phyloP scores from a whole-genome alignment of 1,140 invertebrate genomes.

The Caenorhabditis briggsae region DNA sequence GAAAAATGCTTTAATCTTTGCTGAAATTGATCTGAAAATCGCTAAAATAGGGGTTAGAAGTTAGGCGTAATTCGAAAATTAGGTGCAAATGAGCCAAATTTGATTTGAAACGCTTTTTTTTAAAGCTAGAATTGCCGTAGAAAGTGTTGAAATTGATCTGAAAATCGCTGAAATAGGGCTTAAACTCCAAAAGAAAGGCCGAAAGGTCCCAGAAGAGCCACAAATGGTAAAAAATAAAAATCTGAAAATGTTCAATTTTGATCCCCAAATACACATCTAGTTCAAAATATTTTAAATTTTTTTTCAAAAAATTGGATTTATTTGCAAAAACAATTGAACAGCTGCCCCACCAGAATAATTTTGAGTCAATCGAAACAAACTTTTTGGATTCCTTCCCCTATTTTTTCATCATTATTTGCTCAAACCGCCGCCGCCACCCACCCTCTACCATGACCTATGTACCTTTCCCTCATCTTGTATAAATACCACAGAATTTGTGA shows the following conservation, averaged over 20 bases:
- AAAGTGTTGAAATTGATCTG: not conserved
- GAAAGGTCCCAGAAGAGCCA: too few species aligned
- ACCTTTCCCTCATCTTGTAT: not conserved
- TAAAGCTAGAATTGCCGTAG: too few species aligned
- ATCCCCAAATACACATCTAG: not conserved
- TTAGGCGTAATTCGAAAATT: too few species aligned
- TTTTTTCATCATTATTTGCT: not conserved
- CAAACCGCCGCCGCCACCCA: not conserved
- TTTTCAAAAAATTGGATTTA: not conserved
- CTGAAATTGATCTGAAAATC: too few species aligned
- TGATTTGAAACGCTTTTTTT: too few species aligned
- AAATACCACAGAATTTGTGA: not conserved
- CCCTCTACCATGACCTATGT: not conserved
- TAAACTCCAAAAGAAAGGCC: too few species aligned
- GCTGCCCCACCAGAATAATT: not conserved
- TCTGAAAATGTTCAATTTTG: not conserved
- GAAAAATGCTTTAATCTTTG: not conserved
- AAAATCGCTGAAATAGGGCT: too few species aligned
- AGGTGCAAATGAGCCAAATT: too few species aligned
- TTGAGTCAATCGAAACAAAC: slow-evolving; percentile 41
- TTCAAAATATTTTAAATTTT: not conserved
- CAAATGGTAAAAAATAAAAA: too few species aligned
- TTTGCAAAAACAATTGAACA: slow-evolving; percentile 15
- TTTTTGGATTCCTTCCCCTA: not conserved
- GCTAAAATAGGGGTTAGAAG: too few species aligned